Conservation (phyloP, 2,797 vertebrate species). For the Lutjanus argentimaculatus region DNA sequence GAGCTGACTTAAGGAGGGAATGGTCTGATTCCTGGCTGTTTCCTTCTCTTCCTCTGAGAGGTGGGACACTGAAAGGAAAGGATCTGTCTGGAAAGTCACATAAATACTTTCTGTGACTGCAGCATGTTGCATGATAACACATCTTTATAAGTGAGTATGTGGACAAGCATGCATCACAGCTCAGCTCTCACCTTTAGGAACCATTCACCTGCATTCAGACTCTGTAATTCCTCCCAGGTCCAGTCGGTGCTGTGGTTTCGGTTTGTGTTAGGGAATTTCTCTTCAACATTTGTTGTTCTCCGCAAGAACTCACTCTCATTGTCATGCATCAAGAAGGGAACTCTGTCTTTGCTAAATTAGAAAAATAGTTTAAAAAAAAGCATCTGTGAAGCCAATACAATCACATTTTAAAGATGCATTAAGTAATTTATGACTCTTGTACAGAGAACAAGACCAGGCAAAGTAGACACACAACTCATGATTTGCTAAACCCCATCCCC, state of each 20-base stretch:
- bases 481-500: no score
- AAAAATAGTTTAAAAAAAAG: background rate
- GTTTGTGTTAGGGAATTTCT: conserved; percentile 77
- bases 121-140: background rate
- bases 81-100: conserved; percentile 85
- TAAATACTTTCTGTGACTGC: background rate
- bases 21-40: conserved; percentile 78
- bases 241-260: conserved; percentile 77
- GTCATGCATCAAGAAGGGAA: conserved; percentile 96
- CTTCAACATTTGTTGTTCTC: conserved; percentile 90
- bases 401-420: background rate
- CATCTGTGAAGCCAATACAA: background rate
- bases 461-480: background rate
- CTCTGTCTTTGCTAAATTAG: conserved; percentile 85
- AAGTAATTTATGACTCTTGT: background rate
- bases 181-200: conserved; percentile 90
- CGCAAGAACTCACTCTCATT: conserved; percentile 75
- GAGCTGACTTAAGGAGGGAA: conserved; percentile 85
- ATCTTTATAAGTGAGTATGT: background rate
- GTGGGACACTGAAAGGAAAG: conserved; percentile 84
- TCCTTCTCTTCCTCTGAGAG: conserved; percentile 81
- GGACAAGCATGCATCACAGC: background rate
- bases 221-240: conserved; percentile 86
- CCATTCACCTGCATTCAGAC: conserved; percentile 93
- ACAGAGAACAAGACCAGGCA: background rate